Base-by-base conservation (phyloP, 2,113 vertebrate species). In the Etheostoma spectabile region DNA sequence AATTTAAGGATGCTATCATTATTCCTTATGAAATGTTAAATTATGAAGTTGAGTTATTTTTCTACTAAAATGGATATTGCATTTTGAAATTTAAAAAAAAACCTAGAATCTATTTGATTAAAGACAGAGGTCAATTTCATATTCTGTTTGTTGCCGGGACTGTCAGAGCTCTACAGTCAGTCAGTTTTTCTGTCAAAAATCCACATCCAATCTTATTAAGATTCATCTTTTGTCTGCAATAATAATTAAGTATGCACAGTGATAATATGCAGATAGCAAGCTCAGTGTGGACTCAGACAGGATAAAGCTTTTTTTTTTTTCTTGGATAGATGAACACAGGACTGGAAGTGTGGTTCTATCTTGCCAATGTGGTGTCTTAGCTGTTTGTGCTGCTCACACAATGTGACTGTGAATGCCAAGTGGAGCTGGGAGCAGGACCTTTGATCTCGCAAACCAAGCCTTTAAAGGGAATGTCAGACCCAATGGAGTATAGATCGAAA, bases 391-490 rank as follows among this genome's bases (percentile, higher is more conserved):
- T 68, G 82, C 79, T 88, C 75, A 80, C 71, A 73, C 72, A 70
- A 83, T 86, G 85, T 78, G 82, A 86, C 88, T 80, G 46, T 80
- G 84, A 88, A 91, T 87, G 88, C 84, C 77, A 91, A 91, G 82
- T 79, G 79, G 63, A 90, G 75, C 79, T 64, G 6, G 83, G 69
- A 85, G 84, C 61, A 70, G 59, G 80, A 89, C 84, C 90, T 89
- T 92, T 92, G 91, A 93, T 93, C 89, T 89, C 13, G 19, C 71
- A 83, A 88, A 87, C 61, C 70, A 82, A 84, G 64, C 61, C 72
- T 64, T 86, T 86, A 87, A 88, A 91, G 74, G 24, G 79, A 76
- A 79, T 82, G 88, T 84, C 87, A 89, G 74, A 86, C 64, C 62
- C 61, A 69, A 18, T 81, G 68, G 42, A 64, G 83, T 73, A 64